Percentiles rank a stretch among this genome's conserved stretches.
Conservation (phyloP, 2,888 invertebrate genomes). For the Macrophya annulata region DNA sequence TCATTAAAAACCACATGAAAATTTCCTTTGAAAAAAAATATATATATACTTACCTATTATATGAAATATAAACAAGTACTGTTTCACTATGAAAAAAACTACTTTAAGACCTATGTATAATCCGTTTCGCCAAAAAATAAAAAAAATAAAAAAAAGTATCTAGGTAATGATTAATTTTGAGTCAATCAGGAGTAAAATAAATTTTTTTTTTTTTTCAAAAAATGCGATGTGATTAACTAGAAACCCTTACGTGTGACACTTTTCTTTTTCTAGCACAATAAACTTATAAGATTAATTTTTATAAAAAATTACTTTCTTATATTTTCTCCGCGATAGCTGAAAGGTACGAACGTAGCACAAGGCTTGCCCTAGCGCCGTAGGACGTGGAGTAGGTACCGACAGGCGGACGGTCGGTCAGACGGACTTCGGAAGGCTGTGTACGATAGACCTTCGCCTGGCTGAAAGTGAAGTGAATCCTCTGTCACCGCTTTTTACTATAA, state of each 20-base stretch:
- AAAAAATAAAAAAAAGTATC: neutral
- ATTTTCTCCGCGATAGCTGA: neutral
- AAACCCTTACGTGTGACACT: neutral
- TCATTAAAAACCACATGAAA: neutral
- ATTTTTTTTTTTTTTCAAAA: neutral
- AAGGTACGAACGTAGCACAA: constrained; percentile 25
- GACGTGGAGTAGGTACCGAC: constrained; percentile 23
- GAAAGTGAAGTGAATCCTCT: constrained; percentile 56
- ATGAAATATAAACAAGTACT: neutral
- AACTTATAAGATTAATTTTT: neutral
- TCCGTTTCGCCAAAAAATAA: too few species aligned
- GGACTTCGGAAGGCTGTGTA: constrained; percentile 29
- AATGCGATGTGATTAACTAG: neutral
- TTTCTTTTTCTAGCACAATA: neutral
- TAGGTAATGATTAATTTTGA: neutral
- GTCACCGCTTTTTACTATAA: constrained; percentile 55
- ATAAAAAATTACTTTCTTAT: neutral
- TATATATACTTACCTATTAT: neutral
- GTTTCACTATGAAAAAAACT: neutral
- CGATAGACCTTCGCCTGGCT: constrained; percentile 53
- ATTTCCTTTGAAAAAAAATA: neutral
- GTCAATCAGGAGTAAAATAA: neutral
- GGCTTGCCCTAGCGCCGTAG: constrained; percentile 49
- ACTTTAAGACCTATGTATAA: too few species aligned
- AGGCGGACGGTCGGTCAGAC: constrained; percentile 7